These are phyloP conservation scores for Copsychus sechellarum DNA, from an alignment of 2,113 vertebrate genomes.

Conservation along the genomic window DNA sequence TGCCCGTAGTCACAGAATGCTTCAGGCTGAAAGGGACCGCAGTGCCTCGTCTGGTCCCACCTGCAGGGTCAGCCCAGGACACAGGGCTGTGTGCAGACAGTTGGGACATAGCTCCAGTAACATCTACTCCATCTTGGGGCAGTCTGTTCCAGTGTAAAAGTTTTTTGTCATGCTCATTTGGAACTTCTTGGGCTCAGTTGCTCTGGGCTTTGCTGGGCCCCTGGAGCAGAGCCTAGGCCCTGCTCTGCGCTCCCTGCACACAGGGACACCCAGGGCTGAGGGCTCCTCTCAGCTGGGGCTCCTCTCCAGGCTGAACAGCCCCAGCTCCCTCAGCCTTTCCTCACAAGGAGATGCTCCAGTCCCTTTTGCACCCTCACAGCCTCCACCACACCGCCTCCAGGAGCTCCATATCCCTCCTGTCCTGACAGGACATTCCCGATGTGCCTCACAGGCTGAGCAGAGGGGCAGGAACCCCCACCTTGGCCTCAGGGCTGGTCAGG, in stretches of 20 bases:
- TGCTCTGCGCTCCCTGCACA: not conserved
- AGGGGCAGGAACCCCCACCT: not conserved
- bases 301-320: not conserved
- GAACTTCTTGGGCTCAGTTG: not conserved
- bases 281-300: not conserved
- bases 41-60: not conserved
- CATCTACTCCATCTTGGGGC: not conserved
- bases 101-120: not conserved
- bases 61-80: not conserved
- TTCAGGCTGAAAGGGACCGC: not conserved
- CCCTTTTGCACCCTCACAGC: not conserved
- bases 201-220: not conserved
- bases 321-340: not conserved
- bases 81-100: not conserved
- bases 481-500: not conserved
- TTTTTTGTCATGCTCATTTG: fast-evolving
- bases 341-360: not conserved
- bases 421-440: not conserved
- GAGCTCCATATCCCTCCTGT: not conserved
- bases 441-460: not conserved
- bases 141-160: not conserved
- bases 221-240: not conserved
- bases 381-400: not conserved
- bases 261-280: not conserved
- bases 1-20: not conserved